Evolutionary conservation across 2,113 vertebrate genomes (phyloP), one percentile per base, ranked within the genome.

Genomic region (Tupaia chinensis): DNA sequence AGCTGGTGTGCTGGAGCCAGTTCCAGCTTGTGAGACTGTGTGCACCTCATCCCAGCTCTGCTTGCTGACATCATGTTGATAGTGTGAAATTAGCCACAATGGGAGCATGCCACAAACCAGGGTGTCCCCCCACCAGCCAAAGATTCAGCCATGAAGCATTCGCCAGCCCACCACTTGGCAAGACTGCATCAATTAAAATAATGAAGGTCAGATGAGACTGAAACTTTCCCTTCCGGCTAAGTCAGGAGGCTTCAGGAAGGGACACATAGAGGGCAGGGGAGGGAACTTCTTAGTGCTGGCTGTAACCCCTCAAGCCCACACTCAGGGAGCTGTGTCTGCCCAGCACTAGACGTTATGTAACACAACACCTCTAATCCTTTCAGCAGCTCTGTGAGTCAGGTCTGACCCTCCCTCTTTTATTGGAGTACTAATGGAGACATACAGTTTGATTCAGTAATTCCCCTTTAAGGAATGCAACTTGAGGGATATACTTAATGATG

Each of bases 111-210:
- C 88, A 65, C 79, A n/a, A 58, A 89, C 72, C 69, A 54, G 12
- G 88, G n/a, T 87, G 58, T 22, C 25, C 25, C 25, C 34, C 23
- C 13, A 72, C 58, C 19, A 3, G 14, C 14, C 29, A 23, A 16
- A 95, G 44, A 87, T 22, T 61, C 44, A 85, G 44, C 44, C 76
- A 12, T 80, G 83, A 87, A 87, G 90, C 58, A 85, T 56, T 88
- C 34, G 58, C 63, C 56, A 90, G 81, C 54, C 53, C 27, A 85
- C 77, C 82, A 58, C 8, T 85, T 91, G 73, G 60, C 86, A 93
- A 92, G 76, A 66, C 27, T 70, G 29, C 54, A 79, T 1, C 8
- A 19, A 86, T 69, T 84, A 82, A 92, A 89, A 60, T 61, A 76
- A 61, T 87, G 27, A 87, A 77, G 61, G 86, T 93, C 87, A 91